phyloP scores from a whole-genome alignment of 2,888 invertebrate genomes.

The Acholoe squamosa region DNA sequence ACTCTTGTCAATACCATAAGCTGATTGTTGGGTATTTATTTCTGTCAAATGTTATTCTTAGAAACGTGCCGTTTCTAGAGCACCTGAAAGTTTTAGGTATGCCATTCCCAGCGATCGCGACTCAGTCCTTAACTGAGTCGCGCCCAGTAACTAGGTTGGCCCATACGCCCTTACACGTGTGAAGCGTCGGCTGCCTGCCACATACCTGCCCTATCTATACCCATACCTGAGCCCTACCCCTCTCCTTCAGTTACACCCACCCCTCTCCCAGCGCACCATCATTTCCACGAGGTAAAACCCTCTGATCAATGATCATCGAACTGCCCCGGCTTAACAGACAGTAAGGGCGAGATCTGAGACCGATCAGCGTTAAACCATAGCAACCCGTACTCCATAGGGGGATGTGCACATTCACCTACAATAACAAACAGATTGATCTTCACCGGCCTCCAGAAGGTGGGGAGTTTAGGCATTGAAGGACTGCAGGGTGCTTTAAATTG shows the following conservation, averaged over 20 bases:
- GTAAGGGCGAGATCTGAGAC: neutral
- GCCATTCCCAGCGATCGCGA: no score
- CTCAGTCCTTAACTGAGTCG: no score
- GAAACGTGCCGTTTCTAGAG: no score
- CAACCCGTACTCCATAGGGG: neutral
- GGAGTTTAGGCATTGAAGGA: no score
- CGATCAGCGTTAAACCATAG: slow-evolving; percentile 12
- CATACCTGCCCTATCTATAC: neutral
- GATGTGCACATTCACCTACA: neutral
- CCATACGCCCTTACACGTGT: neutral
- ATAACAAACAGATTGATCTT: slow-evolving; percentile 12
- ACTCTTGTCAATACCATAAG: no score
- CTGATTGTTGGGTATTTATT: no score
- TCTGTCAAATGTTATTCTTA: no score
- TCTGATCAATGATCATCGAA: neutral
- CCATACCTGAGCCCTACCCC: neutral
- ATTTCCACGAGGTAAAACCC: neutral
- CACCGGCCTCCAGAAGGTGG: no score
- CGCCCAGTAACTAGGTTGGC: neutral
- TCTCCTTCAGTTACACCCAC: neutral
- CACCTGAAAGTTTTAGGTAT: no score
- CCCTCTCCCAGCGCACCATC: neutral
- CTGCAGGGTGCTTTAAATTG: no score
- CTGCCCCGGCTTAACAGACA: neutral
- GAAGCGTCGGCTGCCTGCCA: neutral